These are phyloP conservation scores for Zaprionus camerounensis DNA, from an alignment of 1,140 invertebrate species.

Conservation along the genomic window DNA sequence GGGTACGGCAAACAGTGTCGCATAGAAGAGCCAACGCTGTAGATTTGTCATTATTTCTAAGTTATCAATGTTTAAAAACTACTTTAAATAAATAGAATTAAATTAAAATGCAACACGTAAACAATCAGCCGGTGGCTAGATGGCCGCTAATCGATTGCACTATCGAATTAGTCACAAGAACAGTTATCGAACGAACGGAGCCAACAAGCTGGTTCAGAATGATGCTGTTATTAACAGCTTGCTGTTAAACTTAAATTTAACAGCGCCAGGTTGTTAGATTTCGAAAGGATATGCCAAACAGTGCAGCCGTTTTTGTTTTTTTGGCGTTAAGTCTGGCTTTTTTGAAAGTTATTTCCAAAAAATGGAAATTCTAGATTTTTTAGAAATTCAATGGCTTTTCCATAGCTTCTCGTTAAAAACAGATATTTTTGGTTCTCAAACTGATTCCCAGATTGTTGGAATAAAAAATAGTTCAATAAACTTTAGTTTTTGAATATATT, in stretches of 20 bases:
- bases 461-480: not conserved
- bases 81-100: constrained; percentile 19
- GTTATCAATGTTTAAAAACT: not conserved
- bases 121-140: constrained; percentile 59
- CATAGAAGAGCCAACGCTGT: constrained; percentile 90
- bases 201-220: not conserved
- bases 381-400: too few relatives aligned
- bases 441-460: too few relatives aligned
- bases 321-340: not conserved
- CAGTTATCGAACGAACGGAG: constrained; percentile 1
- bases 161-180: not conserved
- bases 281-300: not conserved
- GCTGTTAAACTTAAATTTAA: not conserved
- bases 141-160: constrained; percentile 5
- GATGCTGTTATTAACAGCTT: not conserved
- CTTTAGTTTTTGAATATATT: not conserved
- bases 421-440: too few relatives aligned
- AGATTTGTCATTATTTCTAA: constrained; percentile 89
- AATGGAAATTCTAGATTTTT: too few relatives aligned
- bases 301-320: not conserved
- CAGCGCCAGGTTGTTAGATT: not conserved
- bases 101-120: constrained; percentile 61
- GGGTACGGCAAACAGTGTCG: constrained; percentile 87
- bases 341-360: too few relatives aligned
- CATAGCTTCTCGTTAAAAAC: too few relatives aligned